Conservation (phyloP, 2,797 vertebrate genomes). For the Halcyon smyrnensis region DNA sequence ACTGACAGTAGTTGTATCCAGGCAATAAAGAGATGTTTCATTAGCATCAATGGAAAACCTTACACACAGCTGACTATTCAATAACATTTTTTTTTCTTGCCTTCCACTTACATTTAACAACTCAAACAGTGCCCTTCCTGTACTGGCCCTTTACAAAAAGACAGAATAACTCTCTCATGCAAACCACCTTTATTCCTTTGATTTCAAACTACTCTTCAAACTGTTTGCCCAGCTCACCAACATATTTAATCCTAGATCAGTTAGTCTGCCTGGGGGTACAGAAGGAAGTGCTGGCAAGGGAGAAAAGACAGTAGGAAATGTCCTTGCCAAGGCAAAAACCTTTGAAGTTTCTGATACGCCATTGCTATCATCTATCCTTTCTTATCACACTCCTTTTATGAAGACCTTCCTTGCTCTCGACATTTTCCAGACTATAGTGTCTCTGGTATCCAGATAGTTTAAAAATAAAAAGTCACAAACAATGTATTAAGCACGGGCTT, state of each 20-base stretch:
- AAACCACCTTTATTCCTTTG: constrained; percentile 17
- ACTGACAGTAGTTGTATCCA: not conserved
- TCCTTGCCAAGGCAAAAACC: not conserved
- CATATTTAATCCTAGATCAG: not conserved
- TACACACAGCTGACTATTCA: not conserved
- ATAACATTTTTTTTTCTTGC: not conserved
- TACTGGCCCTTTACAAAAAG: not conserved
- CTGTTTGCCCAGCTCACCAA: not conserved
- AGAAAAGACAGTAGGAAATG: not conserved
- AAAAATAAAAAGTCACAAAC: not conserved
- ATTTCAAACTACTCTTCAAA: constrained; percentile 43
- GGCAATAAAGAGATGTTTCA: not conserved
- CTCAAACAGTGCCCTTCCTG: not conserved
- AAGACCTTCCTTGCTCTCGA: not conserved
- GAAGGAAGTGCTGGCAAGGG: not conserved
- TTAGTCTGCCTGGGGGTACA: constrained; percentile 14
- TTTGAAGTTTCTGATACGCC: not conserved
- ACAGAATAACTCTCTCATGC: not conserved
- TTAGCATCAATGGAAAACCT: not conserved
- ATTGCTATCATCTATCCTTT: not conserved
- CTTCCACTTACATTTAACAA: constrained; percentile 29
- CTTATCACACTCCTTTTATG: not conserved
- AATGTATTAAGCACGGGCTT: not conserved
- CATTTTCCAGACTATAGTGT: not conserved
- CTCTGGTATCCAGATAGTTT: not conserved